A percentile compares a stretch with the other conserved stretches of the same genome.
Conservation (phyloP, 1,140 invertebrate genomes). For the Condylostylus longicornis region DNA sequence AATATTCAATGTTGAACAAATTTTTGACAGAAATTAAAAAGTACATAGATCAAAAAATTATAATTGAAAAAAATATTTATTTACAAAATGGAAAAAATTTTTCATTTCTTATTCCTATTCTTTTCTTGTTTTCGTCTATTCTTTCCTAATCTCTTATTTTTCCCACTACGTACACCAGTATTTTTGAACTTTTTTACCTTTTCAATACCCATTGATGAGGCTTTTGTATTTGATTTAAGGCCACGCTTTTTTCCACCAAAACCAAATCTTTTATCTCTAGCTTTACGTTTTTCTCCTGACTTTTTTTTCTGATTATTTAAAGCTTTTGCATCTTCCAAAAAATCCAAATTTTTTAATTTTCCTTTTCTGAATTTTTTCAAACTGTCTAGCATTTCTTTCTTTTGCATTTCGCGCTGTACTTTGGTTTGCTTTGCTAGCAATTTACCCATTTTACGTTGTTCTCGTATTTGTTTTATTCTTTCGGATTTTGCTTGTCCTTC, state of each 20-base stretch:
- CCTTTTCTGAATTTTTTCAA: conserved; percentile 75
- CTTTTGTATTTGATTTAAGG: conserved; percentile 72
- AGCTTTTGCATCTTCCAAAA: conserved; percentile 56
- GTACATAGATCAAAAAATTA: too few species aligned
- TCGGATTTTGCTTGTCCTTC: conserved; percentile 68
- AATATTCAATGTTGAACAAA: too few species aligned
- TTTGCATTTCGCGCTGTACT: conserved; percentile 59
- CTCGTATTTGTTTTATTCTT: conserved; percentile 73
- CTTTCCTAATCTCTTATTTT: too few species aligned
- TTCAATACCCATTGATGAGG: conserved; percentile 67
- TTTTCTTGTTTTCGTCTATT: too few species aligned
- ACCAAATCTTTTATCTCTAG: conserved; percentile 80
- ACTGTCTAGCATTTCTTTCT: conserved; percentile 66
- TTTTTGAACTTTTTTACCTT: conserved; percentile 71
- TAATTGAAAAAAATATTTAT: too few species aligned
- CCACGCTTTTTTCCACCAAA: conserved; percentile 92
- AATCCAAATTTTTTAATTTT: conserved; percentile 60
- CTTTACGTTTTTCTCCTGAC: conserved; percentile 41
- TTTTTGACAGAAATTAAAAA: too few species aligned
- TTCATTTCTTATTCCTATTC: too few species aligned
- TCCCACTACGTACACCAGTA: too few species aligned
- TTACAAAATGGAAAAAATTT: too few species aligned
- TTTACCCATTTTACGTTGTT: conserved; percentile 86
- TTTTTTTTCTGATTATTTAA: conserved; percentile 36
- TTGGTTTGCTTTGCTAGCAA: conserved; percentile 62